phyloP scores from a whole-genome alignment of 2,113 vertebrate species.

The Cranoglanis bouderius region DNA sequence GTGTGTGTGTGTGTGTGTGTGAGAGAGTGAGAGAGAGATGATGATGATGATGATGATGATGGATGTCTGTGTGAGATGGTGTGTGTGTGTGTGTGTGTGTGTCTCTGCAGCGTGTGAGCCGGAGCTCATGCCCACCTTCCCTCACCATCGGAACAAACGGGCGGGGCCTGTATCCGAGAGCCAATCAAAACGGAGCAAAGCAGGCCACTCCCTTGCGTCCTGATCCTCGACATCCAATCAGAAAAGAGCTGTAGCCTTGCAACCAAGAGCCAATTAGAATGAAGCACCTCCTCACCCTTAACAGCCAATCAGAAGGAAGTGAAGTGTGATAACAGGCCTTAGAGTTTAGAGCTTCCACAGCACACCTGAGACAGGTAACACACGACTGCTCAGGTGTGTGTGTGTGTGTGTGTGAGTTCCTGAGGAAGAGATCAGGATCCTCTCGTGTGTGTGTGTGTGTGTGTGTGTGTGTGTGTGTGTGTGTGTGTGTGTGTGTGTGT shows the following conservation, averaged over 20 bases:
- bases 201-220: slow-evolving; percentile 65
- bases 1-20: neutral
- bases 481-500: neutral
- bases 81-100: neutral
- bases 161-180: slow-evolving; percentile 57
- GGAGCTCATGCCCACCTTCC: slow-evolving; percentile 97
- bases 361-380: neutral
- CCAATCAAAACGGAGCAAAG: slow-evolving; percentile 80
- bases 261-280: neutral
- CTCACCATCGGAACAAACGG: slow-evolving; percentile 94
- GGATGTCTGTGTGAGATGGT: neutral
- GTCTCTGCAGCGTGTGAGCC: slow-evolving; percentile 83
- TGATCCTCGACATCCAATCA: neutral
- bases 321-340: neutral
- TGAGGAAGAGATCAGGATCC: neutral
- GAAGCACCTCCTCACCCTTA: neutral
- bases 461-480: neutral
- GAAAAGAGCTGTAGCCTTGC: neutral
- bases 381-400: neutral
- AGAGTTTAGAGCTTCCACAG: neutral
- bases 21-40: neutral
- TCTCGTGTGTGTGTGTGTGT: neutral
- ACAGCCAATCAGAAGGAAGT: neutral
- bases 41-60: neutral
- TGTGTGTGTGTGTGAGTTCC: neutral